phyloP scores from a whole-genome alignment of 2,888 invertebrate species.

The Drosophila yooni region DNA sequence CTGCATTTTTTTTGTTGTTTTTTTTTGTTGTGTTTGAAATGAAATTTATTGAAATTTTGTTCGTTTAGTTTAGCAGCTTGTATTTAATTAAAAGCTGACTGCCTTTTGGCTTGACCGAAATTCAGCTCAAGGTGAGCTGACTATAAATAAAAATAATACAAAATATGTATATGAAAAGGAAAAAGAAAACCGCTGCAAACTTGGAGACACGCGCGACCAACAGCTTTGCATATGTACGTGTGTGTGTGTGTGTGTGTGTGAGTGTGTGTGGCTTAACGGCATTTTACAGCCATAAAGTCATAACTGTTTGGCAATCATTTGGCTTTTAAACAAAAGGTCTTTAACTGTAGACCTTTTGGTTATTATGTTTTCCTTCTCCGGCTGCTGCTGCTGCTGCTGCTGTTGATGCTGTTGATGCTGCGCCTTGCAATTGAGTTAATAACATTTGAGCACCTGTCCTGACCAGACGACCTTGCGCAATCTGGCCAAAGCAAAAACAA shows the following conservation, averaged over 20 bases:
- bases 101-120: conserved; percentile 71
- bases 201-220: conserved; percentile 56
- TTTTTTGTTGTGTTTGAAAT: conserved; percentile 41
- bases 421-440: conserved; percentile 62
- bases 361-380: conserved; percentile 5
- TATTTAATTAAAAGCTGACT: conserved; percentile 75
- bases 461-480: conserved; percentile 81
- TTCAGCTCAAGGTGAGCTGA: conserved; percentile 77
- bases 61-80: conserved; percentile 36
- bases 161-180: conserved; percentile 15
- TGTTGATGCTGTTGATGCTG: background rate
- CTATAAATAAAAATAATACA: conserved; percentile 40
- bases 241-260: conserved; percentile 1
- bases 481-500: conserved; percentile 66
- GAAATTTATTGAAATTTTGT: conserved; percentile 65
- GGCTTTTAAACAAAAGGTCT: conserved; percentile 33
- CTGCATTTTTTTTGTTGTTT: conserved; percentile 41
- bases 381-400: conserved; percentile 16
- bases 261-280: conserved; percentile 50
- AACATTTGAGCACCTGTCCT: conserved; percentile 67
- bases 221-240: background rate
- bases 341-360: conserved; percentile 14
- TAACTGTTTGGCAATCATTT: conserved; percentile 66
- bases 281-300: conserved; percentile 54
- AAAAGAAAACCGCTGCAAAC: conserved; percentile 55